A percentile compares a stretch with the other conserved stretches of the same genome.
These are phyloP conservation scores for Pygoscelis antarcticus DNA, from an alignment of 2,113 vertebrate species.

Conservation along the genomic window DNA sequence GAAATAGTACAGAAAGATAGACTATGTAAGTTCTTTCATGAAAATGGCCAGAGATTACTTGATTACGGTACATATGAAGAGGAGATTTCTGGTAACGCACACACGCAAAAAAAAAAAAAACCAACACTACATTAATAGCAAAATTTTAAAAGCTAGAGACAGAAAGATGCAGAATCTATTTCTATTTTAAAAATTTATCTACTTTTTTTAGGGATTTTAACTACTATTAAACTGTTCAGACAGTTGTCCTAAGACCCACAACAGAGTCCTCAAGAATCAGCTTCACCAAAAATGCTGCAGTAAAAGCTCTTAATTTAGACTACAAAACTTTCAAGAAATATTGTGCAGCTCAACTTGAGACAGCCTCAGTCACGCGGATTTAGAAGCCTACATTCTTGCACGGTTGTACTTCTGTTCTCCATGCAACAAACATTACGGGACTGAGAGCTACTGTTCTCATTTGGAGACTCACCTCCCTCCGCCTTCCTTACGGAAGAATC, in stretches of 20 bases:
- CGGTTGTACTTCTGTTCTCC: not conserved
- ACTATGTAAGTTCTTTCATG: not conserved
- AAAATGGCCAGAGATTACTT: not conserved
- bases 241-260: not conserved
- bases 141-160: not conserved
- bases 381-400: not conserved
- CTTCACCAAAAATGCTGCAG: not conserved
- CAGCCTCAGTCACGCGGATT: not conserved
- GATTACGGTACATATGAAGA: not conserved
- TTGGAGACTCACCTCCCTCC: not conserved
- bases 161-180: not conserved
- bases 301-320: not conserved
- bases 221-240: not conserved
- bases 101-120: not conserved
- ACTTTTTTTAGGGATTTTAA: not conserved
- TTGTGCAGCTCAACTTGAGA: not conserved
- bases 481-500: not conserved
- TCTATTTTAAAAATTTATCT: not conserved
- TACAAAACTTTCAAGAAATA: not conserved
- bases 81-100: not conserved
- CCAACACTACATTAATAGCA: not conserved
- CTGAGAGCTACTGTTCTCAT: not conserved
- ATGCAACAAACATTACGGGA: rapidly evolving
- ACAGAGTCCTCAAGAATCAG: not conserved
- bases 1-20: not conserved